Percentiles rank a stretch among this genome's conserved stretches.
These are phyloP conservation scores for Bubalus kerabau DNA, from an alignment of 2,113 vertebrate species.

Conservation along the genomic window DNA sequence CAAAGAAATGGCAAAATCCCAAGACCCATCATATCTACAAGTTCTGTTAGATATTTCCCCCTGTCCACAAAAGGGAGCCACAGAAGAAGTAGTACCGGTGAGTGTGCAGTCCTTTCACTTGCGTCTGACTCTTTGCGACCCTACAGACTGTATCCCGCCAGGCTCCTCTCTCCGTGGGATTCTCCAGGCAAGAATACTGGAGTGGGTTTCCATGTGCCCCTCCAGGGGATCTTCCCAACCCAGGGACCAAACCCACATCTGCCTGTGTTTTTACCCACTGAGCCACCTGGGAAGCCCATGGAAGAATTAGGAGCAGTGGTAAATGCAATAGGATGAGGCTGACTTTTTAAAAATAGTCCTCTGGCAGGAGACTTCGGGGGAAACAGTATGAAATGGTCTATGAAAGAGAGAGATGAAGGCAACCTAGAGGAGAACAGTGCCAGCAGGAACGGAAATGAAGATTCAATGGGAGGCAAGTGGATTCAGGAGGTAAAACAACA, in stretches of 20 bases:
- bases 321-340: not conserved
- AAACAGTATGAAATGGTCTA: not conserved
- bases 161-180: not conserved
- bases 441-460: not conserved
- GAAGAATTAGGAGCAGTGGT: not conserved
- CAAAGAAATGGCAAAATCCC: not conserved
- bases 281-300: not conserved
- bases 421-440: not conserved
- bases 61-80: not conserved
- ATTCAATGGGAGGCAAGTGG: not conserved
- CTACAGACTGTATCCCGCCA: accelerated
- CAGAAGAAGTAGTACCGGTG: not conserved
- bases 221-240: not conserved
- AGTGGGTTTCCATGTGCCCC: not conserved
- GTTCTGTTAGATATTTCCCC: not conserved
- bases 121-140: not conserved
- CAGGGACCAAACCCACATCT: not conserved
- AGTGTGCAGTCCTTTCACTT: not conserved
- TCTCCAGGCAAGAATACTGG: not conserved
- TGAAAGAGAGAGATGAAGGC: not conserved
- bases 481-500: not conserved
- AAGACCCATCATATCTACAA: not conserved
- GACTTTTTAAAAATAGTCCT: not conserved
- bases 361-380: not conserved
- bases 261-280: not conserved